phyloP scores from a whole-genome alignment of 2,113 vertebrate species.

The Pao palembangensis region DNA sequence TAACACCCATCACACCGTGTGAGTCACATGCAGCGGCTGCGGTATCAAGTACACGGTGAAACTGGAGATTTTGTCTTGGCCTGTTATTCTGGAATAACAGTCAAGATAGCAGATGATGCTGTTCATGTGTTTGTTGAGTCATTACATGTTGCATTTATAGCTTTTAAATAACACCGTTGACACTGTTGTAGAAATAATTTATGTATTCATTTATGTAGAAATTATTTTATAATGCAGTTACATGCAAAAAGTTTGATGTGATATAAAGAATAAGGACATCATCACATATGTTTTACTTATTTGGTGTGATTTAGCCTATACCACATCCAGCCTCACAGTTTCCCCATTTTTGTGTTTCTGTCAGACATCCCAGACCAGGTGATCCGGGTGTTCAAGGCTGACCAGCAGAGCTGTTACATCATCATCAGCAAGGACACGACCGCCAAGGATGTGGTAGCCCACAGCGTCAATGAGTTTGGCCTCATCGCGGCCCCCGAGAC shows the following conservation, averaged over 20 bases:
- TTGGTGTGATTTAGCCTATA: too few relatives aligned
- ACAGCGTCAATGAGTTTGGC: constrained; percentile 88
- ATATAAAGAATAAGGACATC: too few relatives aligned
- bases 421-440: constrained; percentile 97
- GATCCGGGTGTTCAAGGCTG: constrained; percentile 93
- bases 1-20: constrained; percentile 16
- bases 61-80: background rate
- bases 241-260: too few relatives aligned
- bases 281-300: too few relatives aligned
- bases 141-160: constrained; percentile 3
- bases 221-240: too few relatives aligned
- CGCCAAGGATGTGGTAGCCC: constrained; percentile 93
- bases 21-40: constrained; percentile 3
- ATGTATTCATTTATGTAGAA: too few relatives aligned
- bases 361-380: constrained; percentile 96
- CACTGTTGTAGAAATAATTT: too few relatives aligned
- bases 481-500: constrained; percentile 80
- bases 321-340: background rate
- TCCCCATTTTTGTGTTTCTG: background rate
- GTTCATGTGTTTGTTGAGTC: background rate
- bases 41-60: constrained; percentile 3
- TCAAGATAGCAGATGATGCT: background rate
- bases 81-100: background rate
- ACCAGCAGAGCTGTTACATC: constrained; percentile 97
- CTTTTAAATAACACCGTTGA: constrained; percentile 1